A percentile compares a stretch with the other conserved stretches of the same genome.
These are phyloP conservation scores for Rambutsinella grinnellia DNA, from an alignment of 2,888 invertebrate genomes.

Conservation along the genomic window DNA sequence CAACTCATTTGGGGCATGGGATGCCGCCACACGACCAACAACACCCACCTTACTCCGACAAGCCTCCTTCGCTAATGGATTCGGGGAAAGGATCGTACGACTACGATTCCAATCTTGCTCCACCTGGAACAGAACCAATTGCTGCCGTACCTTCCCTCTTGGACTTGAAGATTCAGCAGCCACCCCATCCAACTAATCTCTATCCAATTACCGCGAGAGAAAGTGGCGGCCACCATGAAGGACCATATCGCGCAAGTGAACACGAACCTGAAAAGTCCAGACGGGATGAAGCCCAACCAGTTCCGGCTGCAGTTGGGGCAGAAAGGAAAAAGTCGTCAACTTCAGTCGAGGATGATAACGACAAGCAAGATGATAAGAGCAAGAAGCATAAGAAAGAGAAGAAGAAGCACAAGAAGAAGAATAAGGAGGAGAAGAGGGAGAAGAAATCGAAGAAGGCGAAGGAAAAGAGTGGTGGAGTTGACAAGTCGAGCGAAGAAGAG, in stretches of 20 bases:
- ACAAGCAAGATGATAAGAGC: constrained; percentile 13
- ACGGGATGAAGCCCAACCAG: not conserved
- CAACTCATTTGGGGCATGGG: not conserved
- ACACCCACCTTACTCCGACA: constrained; percentile 25
- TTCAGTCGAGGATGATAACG: constrained; percentile 67
- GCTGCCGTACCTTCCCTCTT: constrained; percentile 57
- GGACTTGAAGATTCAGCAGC: constrained; percentile 56
- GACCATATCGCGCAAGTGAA: constrained; percentile 6
- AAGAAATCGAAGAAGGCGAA: constrained; percentile 69
- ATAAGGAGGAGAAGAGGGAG: constrained; percentile 68
- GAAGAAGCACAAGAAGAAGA: constrained; percentile 70
- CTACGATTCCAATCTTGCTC: constrained; percentile 53
- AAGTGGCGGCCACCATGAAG: constrained; percentile 16
- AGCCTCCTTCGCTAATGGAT: not conserved
- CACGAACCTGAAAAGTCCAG: constrained; percentile 17
- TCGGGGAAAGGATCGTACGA: constrained; percentile 35
- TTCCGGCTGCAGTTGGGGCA: constrained; percentile 2
- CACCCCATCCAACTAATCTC: not conserved
- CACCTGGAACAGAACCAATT: constrained; percentile 57
- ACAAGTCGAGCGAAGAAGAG: constrained; percentile 35
- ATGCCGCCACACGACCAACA: constrained; percentile 17
- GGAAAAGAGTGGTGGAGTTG: constrained; percentile 44
- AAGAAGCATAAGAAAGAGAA: constrained; percentile 67
- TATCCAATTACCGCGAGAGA: constrained; percentile 39
- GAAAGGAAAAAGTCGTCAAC: constrained; percentile 67